Evolutionary conservation across 2,113 vertebrate species (phyloP).

Genomic region (Tragelaphus imberbis): DNA sequence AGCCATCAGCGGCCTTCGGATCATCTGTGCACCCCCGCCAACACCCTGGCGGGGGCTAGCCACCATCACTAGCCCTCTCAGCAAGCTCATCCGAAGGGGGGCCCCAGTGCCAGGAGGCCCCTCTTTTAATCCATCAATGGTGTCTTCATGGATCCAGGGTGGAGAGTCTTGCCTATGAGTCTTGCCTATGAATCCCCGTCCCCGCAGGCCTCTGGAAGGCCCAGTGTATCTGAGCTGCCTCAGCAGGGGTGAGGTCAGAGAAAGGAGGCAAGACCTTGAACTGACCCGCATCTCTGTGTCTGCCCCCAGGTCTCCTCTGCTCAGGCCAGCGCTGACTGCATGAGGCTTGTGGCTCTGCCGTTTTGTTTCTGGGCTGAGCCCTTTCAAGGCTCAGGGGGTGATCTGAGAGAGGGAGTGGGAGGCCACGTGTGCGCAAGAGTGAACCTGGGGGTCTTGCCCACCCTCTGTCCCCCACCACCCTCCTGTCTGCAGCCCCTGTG

Average conservation of each 20-base stretch:
- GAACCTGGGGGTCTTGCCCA: fast-evolving
- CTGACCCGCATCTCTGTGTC: not conserved
- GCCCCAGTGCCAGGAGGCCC: not conserved
- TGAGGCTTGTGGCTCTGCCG: not conserved
- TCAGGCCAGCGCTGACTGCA: too few species aligned
- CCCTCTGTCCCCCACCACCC: fast-evolving
- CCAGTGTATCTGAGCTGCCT: not conserved
- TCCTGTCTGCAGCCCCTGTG: fast-evolving
- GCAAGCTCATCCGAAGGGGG: not conserved
- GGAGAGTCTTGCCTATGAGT: not conserved
- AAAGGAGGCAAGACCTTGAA: not conserved
- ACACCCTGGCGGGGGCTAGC: not conserved
- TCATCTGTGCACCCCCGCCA: fast-evolving
- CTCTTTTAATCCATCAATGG: not conserved
- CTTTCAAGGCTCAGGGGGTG: not conserved
- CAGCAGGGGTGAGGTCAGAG: not conserved
- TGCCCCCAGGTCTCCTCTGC: not conserved
- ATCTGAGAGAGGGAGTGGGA: not conserved
- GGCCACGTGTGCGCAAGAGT: fast-evolving
- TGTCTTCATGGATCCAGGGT: too few species aligned
- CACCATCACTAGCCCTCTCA: not conserved
- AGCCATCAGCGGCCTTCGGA: fast-evolving
- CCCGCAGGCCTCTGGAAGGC: too few species aligned
- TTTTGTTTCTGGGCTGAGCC: not conserved
- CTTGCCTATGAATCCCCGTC: not conserved